Evolutionary conservation across 2,113 vertebrate genomes (phyloP), one percentile per base, ranked within the genome.

Genomic region (Cinclus mexicanus): DNA sequence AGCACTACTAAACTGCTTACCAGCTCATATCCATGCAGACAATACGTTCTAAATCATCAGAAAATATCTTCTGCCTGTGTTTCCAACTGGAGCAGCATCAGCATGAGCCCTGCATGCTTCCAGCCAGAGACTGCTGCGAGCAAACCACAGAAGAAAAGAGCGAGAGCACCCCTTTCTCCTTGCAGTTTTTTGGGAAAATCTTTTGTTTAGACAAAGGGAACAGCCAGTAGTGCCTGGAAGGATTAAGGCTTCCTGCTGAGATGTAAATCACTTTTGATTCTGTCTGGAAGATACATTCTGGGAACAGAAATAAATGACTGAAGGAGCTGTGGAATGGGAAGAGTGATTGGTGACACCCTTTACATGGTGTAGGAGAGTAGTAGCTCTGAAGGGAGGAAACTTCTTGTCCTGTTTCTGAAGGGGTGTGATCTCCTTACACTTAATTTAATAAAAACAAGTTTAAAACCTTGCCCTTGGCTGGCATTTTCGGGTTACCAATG

Each of bases 191-290:
- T 59, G 82, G 93, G 74, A 87, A 95, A 86, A 39, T 52, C 47
- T 95, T 96, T 93, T 89, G 76, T 95, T 94, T 93, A 93, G 97
- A 95, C 77, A 92, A 90, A 94, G 89, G 90, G 70, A 95, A 42
- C 72, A 2, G 89, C 60, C 60, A 82, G 68, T 68, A 82, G 92
- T 82, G 87, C 89, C 84, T 96, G 87, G 84, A 91, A 93, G 63
- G 80, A 81, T 12, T 20, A 5, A 5, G 61, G 41, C 74, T 97
- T 95, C 95, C 74, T 93, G 67, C 77, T 68, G 70, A 87, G 69
- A 94, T 94, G 87, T 93, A 96, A 96, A 95, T 94, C 50, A 33
- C 69, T 87, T 94, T 23, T 80, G 39, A 82, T 91, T 91, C 46
- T 83, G 35, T 87, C 44, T 92, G 63, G 74, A 65, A 85, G 67